A percentile compares a stretch with the other conserved stretches of the same genome.
phyloP scores from a whole-genome alignment of 2,113 vertebrate genomes.

The Neopipo cinnamomea region DNA sequence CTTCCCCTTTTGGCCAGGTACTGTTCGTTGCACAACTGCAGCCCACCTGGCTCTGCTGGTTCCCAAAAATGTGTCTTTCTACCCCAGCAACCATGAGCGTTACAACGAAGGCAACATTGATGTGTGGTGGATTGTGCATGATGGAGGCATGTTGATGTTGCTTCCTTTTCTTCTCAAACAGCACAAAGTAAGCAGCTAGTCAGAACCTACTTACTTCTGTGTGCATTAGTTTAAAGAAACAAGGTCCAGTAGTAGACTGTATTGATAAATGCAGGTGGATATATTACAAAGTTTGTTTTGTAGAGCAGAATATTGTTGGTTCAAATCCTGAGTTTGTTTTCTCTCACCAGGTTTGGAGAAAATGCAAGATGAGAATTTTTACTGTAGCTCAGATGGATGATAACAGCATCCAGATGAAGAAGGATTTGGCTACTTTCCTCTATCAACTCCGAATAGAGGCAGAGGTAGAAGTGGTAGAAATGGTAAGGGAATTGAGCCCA shows the following conservation, averaged over 20 bases:
- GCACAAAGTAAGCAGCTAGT: constrained; percentile 84
- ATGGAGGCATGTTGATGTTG: constrained; percentile 98
- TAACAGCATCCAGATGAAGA: constrained; percentile 99
- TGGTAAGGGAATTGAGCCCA: constrained; percentile 76
- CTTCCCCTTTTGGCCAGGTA: constrained; percentile 75
- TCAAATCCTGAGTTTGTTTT: not conserved
- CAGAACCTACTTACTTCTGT: not conserved
- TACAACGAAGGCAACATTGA: constrained; percentile 96
- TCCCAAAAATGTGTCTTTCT: constrained; percentile 97
- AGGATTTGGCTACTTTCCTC: constrained; percentile 92
- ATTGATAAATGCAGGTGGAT: not conserved
- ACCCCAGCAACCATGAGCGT: constrained; percentile 96
- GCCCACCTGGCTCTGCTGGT: constrained; percentile 95
- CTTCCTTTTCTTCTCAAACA: constrained; percentile 96
- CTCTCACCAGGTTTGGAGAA: constrained; percentile 88
- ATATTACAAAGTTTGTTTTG: not conserved
- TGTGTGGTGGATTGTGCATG: constrained; percentile 99
- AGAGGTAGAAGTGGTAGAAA: constrained; percentile 98
- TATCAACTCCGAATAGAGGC: constrained; percentile 97
- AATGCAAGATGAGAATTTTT: constrained; percentile 97
- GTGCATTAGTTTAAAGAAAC: not conserved
- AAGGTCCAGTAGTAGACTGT: not conserved
- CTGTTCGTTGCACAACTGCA: constrained; percentile 95
- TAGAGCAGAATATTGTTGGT: not conserved
- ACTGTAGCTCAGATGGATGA: constrained; percentile 99